phyloP scores from a whole-genome alignment of 2,113 vertebrate species.

The Gymnorhina tibicen region DNA sequence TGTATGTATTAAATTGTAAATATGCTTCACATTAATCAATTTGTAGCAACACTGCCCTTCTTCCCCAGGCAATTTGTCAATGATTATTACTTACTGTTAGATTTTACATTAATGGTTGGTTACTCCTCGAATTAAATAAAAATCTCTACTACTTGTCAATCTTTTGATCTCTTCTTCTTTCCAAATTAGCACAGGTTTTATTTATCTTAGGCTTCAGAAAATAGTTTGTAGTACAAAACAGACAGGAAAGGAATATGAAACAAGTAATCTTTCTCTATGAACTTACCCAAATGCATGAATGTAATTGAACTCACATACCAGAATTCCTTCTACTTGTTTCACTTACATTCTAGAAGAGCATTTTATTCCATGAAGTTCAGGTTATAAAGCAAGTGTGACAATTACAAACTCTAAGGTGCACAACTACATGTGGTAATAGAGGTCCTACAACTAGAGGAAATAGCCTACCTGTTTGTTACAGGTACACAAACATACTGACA shows the following conservation, averaged over 20 bases:
- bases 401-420: neutral
- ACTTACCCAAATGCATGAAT: neutral
- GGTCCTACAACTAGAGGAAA: neutral
- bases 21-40: neutral
- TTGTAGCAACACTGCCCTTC: neutral
- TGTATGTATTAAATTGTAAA: too few species aligned
- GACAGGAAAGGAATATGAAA: neutral
- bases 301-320: neutral
- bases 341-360: neutral
- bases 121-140: neutral
- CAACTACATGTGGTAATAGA: neutral
- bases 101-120: neutral
- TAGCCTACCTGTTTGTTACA: neutral
- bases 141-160: neutral
- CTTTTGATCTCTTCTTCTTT: neutral
- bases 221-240: neutral
- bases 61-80: neutral
- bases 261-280: neutral
- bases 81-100: neutral
- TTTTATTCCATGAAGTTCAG: neutral
- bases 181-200: neutral
- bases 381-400: neutral
- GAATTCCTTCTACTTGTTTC: neutral
- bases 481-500: neutral
- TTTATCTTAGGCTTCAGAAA: neutral